Base-by-base conservation (phyloP, 2,888 invertebrate genomes). In the Drosophila nr. fundita region DNA sequence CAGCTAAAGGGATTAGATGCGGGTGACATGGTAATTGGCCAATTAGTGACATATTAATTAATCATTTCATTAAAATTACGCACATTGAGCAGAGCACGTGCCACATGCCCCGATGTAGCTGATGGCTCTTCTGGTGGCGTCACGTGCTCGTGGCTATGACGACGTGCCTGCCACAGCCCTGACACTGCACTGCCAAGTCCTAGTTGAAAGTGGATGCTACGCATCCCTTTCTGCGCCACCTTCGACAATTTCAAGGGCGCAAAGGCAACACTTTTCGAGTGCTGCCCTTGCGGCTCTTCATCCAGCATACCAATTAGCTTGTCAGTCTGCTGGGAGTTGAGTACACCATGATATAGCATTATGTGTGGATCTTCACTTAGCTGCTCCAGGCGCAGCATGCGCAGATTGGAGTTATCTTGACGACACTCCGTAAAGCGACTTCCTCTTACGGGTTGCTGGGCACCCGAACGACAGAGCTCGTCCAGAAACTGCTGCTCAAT, bases 311-410 rank as follows among this genome's bases (percentile, higher is more conserved):
- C 57, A 60, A 83, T 77, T 63, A 92, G 66, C 50, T 81, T 69
- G 10, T 78, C 74, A 15, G 79, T 68, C 78, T 88, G 81, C 32
- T 59, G 72, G 34, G 38, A 50, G 49, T 76, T 82, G 36, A 92
- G 61, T 5, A 83, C 74, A 55, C 84, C 66, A 53, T 91, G 91
- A 59, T 90, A 83, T 21, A 92, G 72, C 34, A 67, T 83, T 27
- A 92, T 82, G 18, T 78, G 73, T 1, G 91, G 92, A 73, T 91
- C 89, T 15, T 72, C 59, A 54, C 83, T 91, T 0, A 92, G 68
- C 8, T 72, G 75, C 73, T 92, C 91, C 62, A 87, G 38, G 67
- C 82, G 81, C 0, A 75, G 42, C 27, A 91, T 84, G 18, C 77
- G 82, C 10, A 91, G 59, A 34, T 73, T 11, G 65, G 67, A 15